Base-by-base conservation (phyloP, 1,140 invertebrate species). In the Homalodisca vitripennis region DNA sequence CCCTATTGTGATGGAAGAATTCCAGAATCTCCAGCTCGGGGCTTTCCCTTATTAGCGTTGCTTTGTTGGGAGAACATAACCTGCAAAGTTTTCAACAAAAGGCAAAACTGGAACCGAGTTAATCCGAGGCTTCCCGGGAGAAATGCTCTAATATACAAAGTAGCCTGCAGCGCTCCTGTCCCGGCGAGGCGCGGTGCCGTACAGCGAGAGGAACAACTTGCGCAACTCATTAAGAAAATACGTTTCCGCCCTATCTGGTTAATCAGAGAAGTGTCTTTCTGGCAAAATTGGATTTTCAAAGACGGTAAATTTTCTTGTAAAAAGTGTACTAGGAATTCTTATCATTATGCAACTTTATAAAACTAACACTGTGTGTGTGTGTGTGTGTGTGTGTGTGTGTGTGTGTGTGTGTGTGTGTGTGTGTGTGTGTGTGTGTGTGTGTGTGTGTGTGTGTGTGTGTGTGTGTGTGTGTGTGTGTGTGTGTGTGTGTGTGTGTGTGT, bases 1-100 rank as follows among this genome's bases (percentile, higher is more conserved):
- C 17, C 48, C 48, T 51, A 51, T 51, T 51, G n/a, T 51, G 48
- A 51, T 51, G 48, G 48, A 51, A 20, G 48, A 51, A 51, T 20
- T 51, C 48, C 48, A 51, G 48, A 51, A 51, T 20, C 48, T 51
- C 48, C n/a, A n/a, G 48, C 48, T 51, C 48, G 48, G 48, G 48
- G 48, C 48, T 51, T 51, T 51, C 17, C 14, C 48, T 51, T 51
- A 51, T 51, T 51, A 51, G 48, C 48, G 48, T 51, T 51, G 48
- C 48, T 51, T 51, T 51, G 48, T 51, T 51, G 48, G n/a, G 48
- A 22, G n/a, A 12, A 51, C 48, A 20, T 51, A 51, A 51, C 48
- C 22, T 51, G 48, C 48, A 51, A 51, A 51, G 48, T 51, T 51
- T 51, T 51, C 48, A 51, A 51, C 48, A 51, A 51, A 51, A 51